A percentile compares a stretch with the other conserved stretches of the same genome.
Conservation (phyloP, 2,888 invertebrate species). For the Rotaria macrura region DNA sequence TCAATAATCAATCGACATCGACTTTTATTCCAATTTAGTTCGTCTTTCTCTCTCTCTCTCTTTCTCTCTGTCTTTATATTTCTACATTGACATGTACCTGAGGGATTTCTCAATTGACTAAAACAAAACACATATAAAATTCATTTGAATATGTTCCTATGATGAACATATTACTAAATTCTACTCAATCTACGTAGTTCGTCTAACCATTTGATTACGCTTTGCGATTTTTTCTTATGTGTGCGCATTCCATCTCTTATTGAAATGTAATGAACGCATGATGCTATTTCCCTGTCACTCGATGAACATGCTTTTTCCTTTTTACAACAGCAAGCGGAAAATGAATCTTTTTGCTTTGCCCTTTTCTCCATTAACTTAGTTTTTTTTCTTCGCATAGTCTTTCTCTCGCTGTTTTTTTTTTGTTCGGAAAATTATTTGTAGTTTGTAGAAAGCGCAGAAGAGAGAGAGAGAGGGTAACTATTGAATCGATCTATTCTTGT, state of each 20-base stretch:
- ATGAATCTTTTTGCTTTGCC: slow-evolving; percentile 35
- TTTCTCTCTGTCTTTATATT: too few species aligned
- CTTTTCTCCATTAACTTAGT: not conserved
- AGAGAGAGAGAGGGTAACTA: not conserved
- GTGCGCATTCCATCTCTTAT: not conserved
- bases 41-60: too few species aligned
- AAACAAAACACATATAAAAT: too few species aligned
- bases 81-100: too few species aligned
- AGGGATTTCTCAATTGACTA: not conserved
- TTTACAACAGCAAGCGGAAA: slow-evolving; percentile 13
- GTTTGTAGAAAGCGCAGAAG: not conserved
- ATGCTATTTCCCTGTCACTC: not conserved
- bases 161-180: not conserved
- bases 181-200: not conserved
- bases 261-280: not conserved
- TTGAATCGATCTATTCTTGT: slow-evolving; percentile 6
- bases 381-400: slow-evolving; percentile 36
- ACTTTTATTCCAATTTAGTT: not conserved
- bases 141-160: too few species aligned
- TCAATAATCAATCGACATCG: not conserved
- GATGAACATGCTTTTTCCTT: not conserved
- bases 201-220: too few species aligned
- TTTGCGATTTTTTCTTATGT: too few species aligned
- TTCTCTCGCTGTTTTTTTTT: slow-evolving; percentile 37
- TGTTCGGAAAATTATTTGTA: slow-evolving; percentile 34